A percentile compares a stretch with the other conserved stretches of the same genome.
phyloP scores from a whole-genome alignment of 2,113 vertebrate species.

The Prionailurus viverrinus region DNA sequence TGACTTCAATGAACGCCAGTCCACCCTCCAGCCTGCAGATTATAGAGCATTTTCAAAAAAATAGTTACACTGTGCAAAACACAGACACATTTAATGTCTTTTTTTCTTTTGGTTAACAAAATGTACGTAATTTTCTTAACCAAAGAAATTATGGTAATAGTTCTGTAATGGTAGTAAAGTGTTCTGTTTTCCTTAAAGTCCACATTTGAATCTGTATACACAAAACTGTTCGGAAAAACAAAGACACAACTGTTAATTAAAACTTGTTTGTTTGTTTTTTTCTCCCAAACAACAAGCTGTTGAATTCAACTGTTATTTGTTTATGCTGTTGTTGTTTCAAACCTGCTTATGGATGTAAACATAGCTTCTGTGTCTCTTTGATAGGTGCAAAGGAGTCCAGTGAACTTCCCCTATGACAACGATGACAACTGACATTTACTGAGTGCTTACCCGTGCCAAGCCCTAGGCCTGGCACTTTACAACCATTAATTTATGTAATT shows the following conservation, averaged over 20 bases:
- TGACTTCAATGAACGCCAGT: slow-evolving; percentile 57
- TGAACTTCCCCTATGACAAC: background rate
- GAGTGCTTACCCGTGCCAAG: background rate
- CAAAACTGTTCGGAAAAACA: slow-evolving; percentile 64
- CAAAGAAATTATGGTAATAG: slow-evolving; percentile 51
- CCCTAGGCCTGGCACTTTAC: background rate
- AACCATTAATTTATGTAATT: background rate
- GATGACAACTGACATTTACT: background rate
- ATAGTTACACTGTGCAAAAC: slow-evolving; percentile 48
- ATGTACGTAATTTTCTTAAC: slow-evolving; percentile 63
- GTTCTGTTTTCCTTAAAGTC: slow-evolving; percentile 61
- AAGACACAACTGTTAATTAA: slow-evolving; percentile 69
- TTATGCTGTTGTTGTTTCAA: background rate
- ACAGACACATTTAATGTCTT: slow-evolving; percentile 45
- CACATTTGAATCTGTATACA: slow-evolving; percentile 55
- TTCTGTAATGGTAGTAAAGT: slow-evolving; percentile 45
- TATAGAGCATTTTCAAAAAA: slow-evolving; percentile 62
- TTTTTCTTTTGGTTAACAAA: slow-evolving; percentile 61
- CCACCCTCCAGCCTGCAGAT: background rate
- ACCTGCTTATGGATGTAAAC: background rate
- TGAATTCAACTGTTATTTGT: background rate
- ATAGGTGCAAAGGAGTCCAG: background rate
- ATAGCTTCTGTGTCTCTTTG: background rate
- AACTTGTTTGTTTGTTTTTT: background rate
- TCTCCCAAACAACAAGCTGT: background rate